Percentiles rank a stretch among this genome's conserved stretches.
phyloP scores from a whole-genome alignment of 2,113 vertebrate species.

The Pluvialis apricaria region DNA sequence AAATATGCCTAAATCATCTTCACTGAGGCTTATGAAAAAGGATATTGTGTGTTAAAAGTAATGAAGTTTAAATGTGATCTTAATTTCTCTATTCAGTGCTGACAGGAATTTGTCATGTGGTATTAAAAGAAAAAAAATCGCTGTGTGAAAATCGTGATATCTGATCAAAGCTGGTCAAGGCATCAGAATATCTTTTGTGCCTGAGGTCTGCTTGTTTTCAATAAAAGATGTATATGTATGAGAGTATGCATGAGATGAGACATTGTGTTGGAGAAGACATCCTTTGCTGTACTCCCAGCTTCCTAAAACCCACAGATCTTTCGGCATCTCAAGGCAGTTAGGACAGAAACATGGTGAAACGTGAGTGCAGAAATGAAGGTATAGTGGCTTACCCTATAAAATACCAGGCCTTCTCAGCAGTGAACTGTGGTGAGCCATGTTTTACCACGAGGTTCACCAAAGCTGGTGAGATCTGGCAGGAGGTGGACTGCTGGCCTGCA shows the following conservation, averaged over 20 bases:
- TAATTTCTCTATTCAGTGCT: not conserved
- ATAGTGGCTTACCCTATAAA: accelerated
- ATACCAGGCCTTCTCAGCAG: not conserved
- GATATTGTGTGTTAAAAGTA: not conserved
- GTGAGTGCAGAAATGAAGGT: not conserved
- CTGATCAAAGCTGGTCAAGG: not conserved
- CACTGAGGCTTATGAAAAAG: not conserved
- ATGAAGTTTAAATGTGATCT: not conserved
- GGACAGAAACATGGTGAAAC: not conserved
- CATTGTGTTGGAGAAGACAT: not conserved
- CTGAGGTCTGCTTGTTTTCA: not conserved
- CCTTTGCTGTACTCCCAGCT: accelerated
- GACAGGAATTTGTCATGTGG: not conserved
- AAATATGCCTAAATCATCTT: not conserved
- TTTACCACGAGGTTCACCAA: not conserved
- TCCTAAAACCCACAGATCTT: not conserved
- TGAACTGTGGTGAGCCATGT: accelerated
- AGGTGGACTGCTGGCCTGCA: accelerated
- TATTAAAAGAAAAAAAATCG: not conserved
- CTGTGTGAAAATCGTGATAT: not conserved
- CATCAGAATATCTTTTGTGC: not conserved
- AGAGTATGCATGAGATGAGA: not conserved
- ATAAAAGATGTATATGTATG: no score
- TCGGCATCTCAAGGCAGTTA: not conserved
- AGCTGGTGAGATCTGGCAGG: not conserved